phyloP scores from a whole-genome alignment of 2,113 vertebrate species.

The Mustela lutreola region DNA sequence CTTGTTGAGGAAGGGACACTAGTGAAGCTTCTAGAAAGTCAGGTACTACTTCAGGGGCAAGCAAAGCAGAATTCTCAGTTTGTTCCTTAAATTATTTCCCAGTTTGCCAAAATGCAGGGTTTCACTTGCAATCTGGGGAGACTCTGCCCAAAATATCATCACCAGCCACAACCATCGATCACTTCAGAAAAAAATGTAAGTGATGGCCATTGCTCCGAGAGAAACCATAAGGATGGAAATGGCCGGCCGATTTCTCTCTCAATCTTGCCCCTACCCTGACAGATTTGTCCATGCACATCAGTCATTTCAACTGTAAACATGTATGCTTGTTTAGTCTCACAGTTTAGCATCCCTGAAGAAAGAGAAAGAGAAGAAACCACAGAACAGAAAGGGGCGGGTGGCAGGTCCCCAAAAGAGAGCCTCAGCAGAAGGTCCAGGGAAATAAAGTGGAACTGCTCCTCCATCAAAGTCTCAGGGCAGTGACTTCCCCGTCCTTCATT shows the following conservation, averaged over 20 bases:
- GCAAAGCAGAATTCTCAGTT: not conserved
- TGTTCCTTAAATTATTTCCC: not conserved
- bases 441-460: not conserved
- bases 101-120: not conserved
- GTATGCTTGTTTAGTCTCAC: not conserved
- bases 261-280: no score
- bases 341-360: not conserved
- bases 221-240: not conserved
- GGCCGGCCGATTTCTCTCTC: not conserved
- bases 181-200: not conserved
- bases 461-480: not conserved
- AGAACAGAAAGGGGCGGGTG: not conserved
- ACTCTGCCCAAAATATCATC: not conserved
- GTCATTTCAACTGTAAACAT: not conserved
- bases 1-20: not conserved
- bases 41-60: not conserved
- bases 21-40: not conserved
- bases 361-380: not conserved
- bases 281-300: not conserved
- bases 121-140: not conserved
- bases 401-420: not conserved
- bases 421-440: conserved; percentile 36
- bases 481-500: not conserved
- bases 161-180: no score
- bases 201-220: not conserved